phyloP scores from a whole-genome alignment of 2,888 invertebrate species.

The Tuta absoluta region DNA sequence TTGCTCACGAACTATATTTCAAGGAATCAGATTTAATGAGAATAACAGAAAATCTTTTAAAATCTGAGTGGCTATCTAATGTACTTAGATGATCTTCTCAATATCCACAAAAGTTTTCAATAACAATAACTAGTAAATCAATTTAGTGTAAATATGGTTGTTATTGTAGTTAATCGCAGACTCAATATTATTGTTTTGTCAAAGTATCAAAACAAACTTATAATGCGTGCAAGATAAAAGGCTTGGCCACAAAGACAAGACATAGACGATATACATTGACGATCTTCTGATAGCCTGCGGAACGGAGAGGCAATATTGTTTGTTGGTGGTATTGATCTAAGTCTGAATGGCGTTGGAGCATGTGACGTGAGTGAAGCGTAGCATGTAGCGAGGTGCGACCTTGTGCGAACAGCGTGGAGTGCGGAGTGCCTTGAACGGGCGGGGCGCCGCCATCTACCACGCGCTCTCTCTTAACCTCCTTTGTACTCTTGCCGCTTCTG shows the following conservation, averaged over 20 bases:
- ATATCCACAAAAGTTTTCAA: neutral
- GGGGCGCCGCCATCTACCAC: conserved; percentile 32
- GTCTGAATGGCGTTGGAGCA: conserved; percentile 11
- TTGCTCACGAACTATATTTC: neutral
- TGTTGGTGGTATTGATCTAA: conserved; percentile 15
- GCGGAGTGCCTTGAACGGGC: conserved; percentile 37
- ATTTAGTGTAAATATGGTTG: no score
- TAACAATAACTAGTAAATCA: neutral
- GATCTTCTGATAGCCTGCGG: conserved; percentile 1
- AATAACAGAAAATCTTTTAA: neutral
- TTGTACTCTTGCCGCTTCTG: conserved; percentile 30
- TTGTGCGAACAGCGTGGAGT: conserved; percentile 38
- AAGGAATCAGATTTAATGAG: neutral
- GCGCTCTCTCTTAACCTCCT: conserved; percentile 29
- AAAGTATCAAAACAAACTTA: neutral
- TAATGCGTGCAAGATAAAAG: neutral
- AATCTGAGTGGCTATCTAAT: neutral
- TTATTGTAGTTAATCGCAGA: no score
- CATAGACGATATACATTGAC: neutral
- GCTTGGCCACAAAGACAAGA: neutral
- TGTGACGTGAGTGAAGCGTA: conserved; percentile 25
- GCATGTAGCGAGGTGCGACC: conserved; percentile 31
- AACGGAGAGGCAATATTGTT: neutral
- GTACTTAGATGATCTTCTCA: neutral
- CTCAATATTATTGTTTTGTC: neutral